These are phyloP conservation scores for Mormyrus lacerda DNA, from an alignment of 2,113 vertebrate genomes.

Conservation along the genomic window DNA sequence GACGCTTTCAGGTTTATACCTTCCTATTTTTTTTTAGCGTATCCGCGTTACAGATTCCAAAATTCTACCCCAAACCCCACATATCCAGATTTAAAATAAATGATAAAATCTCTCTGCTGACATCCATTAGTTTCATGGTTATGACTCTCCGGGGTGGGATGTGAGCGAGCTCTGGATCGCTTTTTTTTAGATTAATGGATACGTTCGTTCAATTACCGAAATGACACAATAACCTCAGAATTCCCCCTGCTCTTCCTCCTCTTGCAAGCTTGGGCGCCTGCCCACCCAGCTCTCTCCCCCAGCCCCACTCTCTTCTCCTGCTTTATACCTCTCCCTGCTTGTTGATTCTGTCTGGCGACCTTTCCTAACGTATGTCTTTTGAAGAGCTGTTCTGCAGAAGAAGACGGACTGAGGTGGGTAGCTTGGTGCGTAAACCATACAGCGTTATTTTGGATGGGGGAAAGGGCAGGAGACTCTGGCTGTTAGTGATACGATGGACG, in stretches of 20 bases:
- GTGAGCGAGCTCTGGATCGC: not conserved
- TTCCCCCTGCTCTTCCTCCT: not conserved
- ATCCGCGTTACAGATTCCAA: not conserved
- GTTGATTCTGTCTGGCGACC: not conserved
- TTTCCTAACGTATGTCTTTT: not conserved
- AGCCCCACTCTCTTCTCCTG: not conserved
- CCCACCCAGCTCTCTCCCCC: not conserved
- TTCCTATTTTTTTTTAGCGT: not conserved
- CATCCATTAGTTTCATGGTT: conserved; percentile 4
- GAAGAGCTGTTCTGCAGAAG: not conserved
- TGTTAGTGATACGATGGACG: not conserved
- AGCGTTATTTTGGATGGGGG: not conserved
- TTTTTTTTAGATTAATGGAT: conserved; percentile 11
- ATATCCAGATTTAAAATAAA: conserved; percentile 13
- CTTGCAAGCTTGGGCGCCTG: not conserved
- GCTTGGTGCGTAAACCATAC: not conserved
- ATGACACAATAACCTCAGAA: not conserved
- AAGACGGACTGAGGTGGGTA: not conserved
- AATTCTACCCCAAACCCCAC: conserved; percentile 1
- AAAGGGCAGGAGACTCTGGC: not conserved
- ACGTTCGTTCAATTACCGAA: not conserved
- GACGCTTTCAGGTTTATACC: not conserved
- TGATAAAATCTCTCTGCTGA: not conserved
- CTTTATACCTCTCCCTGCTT: not conserved
- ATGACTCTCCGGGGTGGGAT: not conserved